Conservation (phyloP, 1,140 invertebrate genomes). For the Paraescarpia echinospica region DNA sequence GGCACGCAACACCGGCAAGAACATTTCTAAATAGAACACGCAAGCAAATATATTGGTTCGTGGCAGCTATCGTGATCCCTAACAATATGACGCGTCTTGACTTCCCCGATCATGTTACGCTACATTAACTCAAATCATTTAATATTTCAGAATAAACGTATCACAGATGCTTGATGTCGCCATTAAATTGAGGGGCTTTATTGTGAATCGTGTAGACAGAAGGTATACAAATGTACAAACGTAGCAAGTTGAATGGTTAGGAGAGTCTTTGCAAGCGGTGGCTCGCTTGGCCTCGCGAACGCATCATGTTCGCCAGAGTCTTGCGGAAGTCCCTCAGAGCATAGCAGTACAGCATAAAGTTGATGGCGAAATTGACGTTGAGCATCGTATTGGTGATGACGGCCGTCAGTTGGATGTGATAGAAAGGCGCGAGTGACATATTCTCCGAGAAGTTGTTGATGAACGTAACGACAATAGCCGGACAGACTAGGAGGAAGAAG, state of each 20-base stretch:
- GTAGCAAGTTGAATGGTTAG: not conserved
- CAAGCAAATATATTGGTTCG: too few species aligned
- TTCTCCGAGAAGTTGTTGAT: constrained; percentile 5
- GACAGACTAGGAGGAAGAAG: constrained; percentile 27
- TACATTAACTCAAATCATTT: not conserved
- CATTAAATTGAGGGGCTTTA: not conserved
- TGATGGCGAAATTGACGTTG: constrained; percentile 26
- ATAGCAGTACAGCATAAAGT: constrained; percentile 29
- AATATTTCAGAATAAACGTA: not conserved
- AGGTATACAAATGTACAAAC: not conserved
- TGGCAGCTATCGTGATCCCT: too few species aligned
- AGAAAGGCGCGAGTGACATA: not conserved
- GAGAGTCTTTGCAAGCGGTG: not conserved
- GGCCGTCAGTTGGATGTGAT: not conserved
- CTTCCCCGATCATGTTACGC: not conserved
- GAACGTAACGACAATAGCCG: constrained; percentile 26
- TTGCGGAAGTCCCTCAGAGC: constrained; percentile 1
- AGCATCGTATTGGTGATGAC: constrained; percentile 25
- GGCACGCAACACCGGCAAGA: too few species aligned
- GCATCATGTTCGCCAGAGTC: not conserved
- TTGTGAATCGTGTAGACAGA: not conserved
- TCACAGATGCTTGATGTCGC: not conserved
- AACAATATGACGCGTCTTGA: too few species aligned
- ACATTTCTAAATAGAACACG: too few species aligned
- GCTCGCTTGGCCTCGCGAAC: not conserved